A percentile compares a stretch with the other conserved stretches of the same genome.
Conservation (phyloP, 2,113 vertebrate species). For the Sapayoa aenigma region DNA sequence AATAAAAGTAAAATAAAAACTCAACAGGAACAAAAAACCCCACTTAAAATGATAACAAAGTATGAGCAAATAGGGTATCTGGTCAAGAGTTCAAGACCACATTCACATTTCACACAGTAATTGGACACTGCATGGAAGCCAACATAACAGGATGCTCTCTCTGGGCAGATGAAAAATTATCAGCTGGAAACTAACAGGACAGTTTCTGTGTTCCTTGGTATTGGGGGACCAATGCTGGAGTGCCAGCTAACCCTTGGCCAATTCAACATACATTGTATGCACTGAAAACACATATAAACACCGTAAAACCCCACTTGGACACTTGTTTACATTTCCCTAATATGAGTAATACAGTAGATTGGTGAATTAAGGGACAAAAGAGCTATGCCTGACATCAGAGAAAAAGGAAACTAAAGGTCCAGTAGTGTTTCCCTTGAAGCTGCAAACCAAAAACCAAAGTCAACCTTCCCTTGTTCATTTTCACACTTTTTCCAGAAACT, state of each 20-base stretch:
- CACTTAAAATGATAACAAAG: background rate
- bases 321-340: background rate
- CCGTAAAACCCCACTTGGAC: background rate
- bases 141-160: background rate
- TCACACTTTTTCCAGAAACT: background rate
- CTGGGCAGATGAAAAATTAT: background rate
- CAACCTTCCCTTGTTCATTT: background rate
- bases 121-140: background rate
- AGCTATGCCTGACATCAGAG: background rate
- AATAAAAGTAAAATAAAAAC: background rate
- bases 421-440: background rate
- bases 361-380: background rate
- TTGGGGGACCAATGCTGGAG: background rate
- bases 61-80: background rate
- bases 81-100: background rate
- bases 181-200: background rate
- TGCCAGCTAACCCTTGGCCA: background rate
- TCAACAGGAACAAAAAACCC: background rate
- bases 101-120: background rate
- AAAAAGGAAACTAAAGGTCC: background rate
- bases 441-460: background rate
- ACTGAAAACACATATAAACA: background rate
- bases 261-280: background rate
- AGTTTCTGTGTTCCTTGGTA: background rate
- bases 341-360: background rate